Conservation (phyloP, 2,888 invertebrate species). For the Latrodectus elegans region DNA sequence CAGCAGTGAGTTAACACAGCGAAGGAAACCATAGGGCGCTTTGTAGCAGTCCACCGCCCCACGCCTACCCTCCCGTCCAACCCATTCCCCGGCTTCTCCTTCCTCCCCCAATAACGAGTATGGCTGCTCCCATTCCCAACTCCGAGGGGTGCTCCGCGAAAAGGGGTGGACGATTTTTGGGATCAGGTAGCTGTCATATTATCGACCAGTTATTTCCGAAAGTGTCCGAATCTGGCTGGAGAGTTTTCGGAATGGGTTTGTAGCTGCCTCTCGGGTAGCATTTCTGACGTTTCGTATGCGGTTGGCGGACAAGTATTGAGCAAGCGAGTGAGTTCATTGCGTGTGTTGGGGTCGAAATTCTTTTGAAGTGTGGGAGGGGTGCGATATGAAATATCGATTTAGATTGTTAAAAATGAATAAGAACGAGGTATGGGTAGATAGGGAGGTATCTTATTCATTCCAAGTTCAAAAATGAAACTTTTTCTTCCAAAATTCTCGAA, state of each 20-base stretch:
- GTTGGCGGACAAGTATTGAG: background rate
- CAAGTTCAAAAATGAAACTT: background rate
- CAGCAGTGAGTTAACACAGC: conserved; percentile 27
- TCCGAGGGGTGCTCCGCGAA: conserved; percentile 40
- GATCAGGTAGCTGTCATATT: conserved; percentile 64
- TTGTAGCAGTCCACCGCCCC: conserved; percentile 10
- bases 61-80: conserved; percentile 10
- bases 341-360: conserved; percentile 1
- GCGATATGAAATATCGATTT: no score
- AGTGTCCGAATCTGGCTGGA: conserved; percentile 24
- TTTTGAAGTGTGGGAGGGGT: background rate
- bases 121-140: conserved; percentile 46
- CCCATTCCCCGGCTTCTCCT: conserved; percentile 1
- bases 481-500: no score
- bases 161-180: conserved; percentile 8
- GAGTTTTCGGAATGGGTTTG: background rate
- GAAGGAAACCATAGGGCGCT: conserved; percentile 56
- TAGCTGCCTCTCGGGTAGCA: background rate
- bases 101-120: background rate
- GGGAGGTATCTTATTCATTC: no score
- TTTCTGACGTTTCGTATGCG: background rate
- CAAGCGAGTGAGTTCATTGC: background rate
- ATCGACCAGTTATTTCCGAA: conserved; percentile 64
- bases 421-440: no score
- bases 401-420: no score